phyloP scores from a whole-genome alignment of 2,797 vertebrate species.

The Bucorvus abyssinicus region DNA sequence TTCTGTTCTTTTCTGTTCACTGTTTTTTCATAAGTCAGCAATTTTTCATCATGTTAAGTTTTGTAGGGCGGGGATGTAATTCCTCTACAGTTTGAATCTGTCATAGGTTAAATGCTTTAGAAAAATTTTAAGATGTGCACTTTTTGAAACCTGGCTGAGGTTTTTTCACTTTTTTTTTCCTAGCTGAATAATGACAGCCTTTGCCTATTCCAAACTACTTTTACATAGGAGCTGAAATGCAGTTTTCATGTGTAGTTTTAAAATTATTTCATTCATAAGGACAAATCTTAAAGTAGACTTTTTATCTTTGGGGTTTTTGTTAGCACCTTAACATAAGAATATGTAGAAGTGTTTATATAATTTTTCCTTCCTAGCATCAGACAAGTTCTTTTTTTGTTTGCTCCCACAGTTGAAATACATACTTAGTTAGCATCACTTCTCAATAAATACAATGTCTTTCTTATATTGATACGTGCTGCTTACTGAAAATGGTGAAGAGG shows the following conservation, averaged over 20 bases:
- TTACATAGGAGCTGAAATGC: background rate
- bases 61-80: background rate
- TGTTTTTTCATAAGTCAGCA: background rate
- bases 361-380: background rate
- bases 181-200: background rate
- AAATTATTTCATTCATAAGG: background rate
- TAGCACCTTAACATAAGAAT: rapidly evolving
- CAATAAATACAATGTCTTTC: background rate
- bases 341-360: background rate
- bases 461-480: background rate
- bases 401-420: background rate
- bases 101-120: background rate
- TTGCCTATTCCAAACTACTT: background rate
- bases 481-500: background rate
- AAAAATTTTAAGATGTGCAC: background rate
- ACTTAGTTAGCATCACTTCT: background rate
- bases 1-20: background rate
- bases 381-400: background rate
- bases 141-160: background rate
- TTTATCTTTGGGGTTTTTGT: background rate
- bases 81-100: background rate
- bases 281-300: background rate
- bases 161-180: background rate
- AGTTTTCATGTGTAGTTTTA: background rate
- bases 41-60: background rate